Percentiles rank a stretch among this genome's conserved stretches.
phyloP scores from a whole-genome alignment of 2,797 vertebrate species.

The Esox lucius region DNA sequence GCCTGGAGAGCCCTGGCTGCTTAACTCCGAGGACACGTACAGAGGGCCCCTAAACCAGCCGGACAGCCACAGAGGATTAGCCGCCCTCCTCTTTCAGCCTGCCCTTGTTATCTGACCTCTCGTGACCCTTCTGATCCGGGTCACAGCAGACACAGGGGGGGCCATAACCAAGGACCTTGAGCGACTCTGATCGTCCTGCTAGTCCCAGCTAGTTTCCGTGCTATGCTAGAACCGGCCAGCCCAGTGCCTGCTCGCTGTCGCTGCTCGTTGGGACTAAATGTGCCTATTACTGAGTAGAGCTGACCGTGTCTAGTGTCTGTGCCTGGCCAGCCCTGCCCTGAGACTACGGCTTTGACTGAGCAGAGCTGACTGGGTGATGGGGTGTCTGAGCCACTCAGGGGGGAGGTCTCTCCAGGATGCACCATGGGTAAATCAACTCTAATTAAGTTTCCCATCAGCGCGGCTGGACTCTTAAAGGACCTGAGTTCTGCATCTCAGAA shows the following conservation, averaged over 20 bases:
- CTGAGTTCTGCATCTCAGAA: neutral
- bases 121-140: slow-evolving; percentile 16
- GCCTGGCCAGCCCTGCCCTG: neutral
- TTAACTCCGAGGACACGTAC: slow-evolving; percentile 24
- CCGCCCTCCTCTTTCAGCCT: slow-evolving; percentile 41
- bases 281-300: neutral
- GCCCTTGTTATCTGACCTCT: slow-evolving; percentile 50
- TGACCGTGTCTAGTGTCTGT: slow-evolving; percentile 7
- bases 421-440: slow-evolving; percentile 43
- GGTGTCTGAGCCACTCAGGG: neutral
- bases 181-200: neutral
- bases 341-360: neutral
- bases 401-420: slow-evolving; percentile 36
- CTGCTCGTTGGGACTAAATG: neutral
- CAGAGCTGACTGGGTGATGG: neutral
- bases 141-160: slow-evolving; percentile 8
- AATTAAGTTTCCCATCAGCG: slow-evolving; percentile 50
- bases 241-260: neutral
- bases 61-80: slow-evolving; percentile 47
- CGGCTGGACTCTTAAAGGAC: slow-evolving; percentile 31
- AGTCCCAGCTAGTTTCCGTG: neutral
- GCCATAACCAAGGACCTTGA: neutral
- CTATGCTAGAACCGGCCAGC: neutral
- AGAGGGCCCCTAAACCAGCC: slow-evolving; percentile 15
- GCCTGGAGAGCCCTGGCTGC: slow-evolving; percentile 17